Evolutionary conservation across 1,140 invertebrate genomes (phyloP).

Genomic region (Delia radicum): DNA sequence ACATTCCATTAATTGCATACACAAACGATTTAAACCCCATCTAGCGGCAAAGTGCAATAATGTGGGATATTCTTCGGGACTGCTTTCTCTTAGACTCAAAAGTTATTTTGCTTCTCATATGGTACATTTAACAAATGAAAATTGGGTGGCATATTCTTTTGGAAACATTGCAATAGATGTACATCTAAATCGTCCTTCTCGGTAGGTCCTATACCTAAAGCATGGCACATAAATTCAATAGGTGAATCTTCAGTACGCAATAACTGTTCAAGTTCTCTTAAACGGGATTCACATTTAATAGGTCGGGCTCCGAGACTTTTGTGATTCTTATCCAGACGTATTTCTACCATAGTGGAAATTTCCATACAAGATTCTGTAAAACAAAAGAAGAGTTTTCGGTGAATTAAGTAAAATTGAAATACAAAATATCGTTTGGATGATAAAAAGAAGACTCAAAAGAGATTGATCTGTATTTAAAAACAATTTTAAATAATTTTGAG

Average conservation of each 20-base stretch:
- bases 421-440: slow-evolving; percentile 1
- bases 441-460: not conserved
- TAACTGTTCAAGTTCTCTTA: slow-evolving; percentile 79
- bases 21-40: slow-evolving; percentile 79
- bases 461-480: not conserved
- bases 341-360: slow-evolving; percentile 77
- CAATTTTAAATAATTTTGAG: not conserved
- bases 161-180: slow-evolving; percentile 77
- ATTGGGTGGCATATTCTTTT: slow-evolving; percentile 77
- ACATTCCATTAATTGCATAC: slow-evolving; percentile 79
- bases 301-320: slow-evolving; percentile 73
- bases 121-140: slow-evolving; percentile 71
- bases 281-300: slow-evolving; percentile 81
- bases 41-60: slow-evolving; percentile 84
- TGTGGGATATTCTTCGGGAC: slow-evolving; percentile 80
- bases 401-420: too few species aligned
- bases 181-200: slow-evolving; percentile 77
- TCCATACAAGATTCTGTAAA: slow-evolving; percentile 70
- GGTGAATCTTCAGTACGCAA: slow-evolving; percentile 75
- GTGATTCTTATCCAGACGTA: slow-evolving; percentile 77
- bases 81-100: slow-evolving; percentile 47
- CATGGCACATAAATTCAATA: slow-evolving; percentile 84
- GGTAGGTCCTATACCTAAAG: slow-evolving; percentile 73
- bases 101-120: slow-evolving; percentile 56
- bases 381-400: not conserved